These are phyloP conservation scores for Cancer borealis DNA, from an alignment of 2,888 invertebrate species.

Conservation along the genomic window DNA sequence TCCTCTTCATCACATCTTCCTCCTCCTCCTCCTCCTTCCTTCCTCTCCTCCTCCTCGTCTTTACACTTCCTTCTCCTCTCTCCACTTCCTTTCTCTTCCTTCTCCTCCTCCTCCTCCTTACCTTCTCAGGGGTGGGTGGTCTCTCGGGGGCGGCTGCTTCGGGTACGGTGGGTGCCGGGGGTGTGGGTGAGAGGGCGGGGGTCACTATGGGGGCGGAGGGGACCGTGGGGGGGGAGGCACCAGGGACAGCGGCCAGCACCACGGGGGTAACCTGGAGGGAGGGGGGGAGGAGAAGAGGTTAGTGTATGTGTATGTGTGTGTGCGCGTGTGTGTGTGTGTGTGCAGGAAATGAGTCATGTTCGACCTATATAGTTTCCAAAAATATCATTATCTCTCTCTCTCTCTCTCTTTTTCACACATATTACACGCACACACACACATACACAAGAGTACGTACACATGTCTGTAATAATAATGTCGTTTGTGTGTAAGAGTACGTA, in stretches of 20 bases:
- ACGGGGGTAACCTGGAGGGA: slow-evolving; percentile 56
- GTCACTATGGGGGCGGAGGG: slow-evolving; percentile 66
- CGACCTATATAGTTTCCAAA: no score
- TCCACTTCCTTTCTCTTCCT: background rate
- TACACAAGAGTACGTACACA: no score
- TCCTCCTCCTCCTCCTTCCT: background rate
- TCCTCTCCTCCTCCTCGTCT: background rate
- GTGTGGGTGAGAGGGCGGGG: slow-evolving; percentile 68
- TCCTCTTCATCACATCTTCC: background rate
- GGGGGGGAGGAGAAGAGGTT: no score
- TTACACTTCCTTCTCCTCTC: background rate
- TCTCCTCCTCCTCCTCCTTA: background rate
- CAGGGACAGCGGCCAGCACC: slow-evolving; percentile 49
- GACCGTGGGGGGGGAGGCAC: slow-evolving; percentile 66
- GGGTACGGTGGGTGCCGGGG: slow-evolving; percentile 64
- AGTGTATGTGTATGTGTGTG: no score
- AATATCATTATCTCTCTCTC: no score
- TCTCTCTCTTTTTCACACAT: no score
- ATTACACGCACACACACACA: no score
- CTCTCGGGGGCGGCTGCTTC: slow-evolving; percentile 76
- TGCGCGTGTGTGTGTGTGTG: no score
- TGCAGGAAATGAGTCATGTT: no score
- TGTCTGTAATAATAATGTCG: no score
- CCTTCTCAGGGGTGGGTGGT: slow-evolving; percentile 74
- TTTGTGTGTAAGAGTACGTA: no score